phyloP scores from a whole-genome alignment of 2,113 vertebrate genomes.

The Phasianus colchicus region DNA sequence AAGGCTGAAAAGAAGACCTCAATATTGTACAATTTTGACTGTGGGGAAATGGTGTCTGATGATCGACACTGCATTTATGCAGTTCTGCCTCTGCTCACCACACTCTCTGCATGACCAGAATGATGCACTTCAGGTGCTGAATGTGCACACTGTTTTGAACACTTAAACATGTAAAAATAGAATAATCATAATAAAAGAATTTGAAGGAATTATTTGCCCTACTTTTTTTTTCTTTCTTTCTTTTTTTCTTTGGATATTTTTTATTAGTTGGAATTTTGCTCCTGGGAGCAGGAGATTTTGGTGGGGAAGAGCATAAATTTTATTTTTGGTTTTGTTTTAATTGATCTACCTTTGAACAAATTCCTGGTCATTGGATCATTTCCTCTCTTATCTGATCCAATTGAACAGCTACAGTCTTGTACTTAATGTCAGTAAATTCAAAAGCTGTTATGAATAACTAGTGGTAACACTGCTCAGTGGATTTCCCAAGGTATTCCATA shows the following conservation, averaged over 20 bases:
- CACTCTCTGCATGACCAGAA: background rate
- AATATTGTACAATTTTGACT: background rate
- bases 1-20: background rate
- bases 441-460: background rate
- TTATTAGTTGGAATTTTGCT: background rate
- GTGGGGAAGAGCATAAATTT: background rate
- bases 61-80: background rate
- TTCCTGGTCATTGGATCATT: background rate
- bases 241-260: background rate
- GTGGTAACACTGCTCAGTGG: background rate
- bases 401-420: background rate
- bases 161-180: background rate
- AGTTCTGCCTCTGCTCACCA: background rate
- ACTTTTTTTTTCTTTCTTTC: background rate
- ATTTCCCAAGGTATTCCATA: constrained; percentile 50
- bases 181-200: background rate
- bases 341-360: background rate
- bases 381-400: background rate
- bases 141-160: background rate
- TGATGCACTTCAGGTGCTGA: background rate
- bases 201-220: background rate
- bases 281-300: background rate
- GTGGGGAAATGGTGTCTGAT: background rate
- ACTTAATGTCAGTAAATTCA: background rate
- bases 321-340: background rate